Conservation (phyloP, 2,888 invertebrate species). For the Eudemis profundana region DNA sequence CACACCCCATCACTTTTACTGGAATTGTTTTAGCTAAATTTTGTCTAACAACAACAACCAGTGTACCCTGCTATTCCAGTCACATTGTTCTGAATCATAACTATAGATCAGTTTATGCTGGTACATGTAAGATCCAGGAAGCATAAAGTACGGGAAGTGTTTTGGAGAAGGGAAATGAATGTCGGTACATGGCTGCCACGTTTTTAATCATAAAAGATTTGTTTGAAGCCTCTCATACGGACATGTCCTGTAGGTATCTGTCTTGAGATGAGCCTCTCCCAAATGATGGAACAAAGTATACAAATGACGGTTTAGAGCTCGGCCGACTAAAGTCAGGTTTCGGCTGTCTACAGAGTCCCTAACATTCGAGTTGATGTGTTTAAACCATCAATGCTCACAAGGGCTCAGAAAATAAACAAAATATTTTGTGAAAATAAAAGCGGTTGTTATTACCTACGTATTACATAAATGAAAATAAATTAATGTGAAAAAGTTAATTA, state of each 20-base stretch:
- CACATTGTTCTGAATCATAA: background rate
- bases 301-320: too few relatives aligned
- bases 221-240: too few relatives aligned
- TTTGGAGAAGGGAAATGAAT: conserved; percentile 48
- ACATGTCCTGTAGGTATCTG: too few relatives aligned
- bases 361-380: too few relatives aligned
- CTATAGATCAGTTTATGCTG: conserved; percentile 18
- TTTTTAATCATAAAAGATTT: background rate
- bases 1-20: conserved; percentile 25
- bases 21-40: too few relatives aligned
- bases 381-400: too few relatives aligned
- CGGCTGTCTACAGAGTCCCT: too few relatives aligned
- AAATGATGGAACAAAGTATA: too few relatives aligned
- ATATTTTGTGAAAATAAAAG: background rate
- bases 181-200: conserved; percentile 16
- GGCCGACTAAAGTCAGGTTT: too few relatives aligned
- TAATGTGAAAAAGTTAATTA: conserved; percentile 19
- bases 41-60: too few relatives aligned
- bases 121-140: conserved; percentile 44
- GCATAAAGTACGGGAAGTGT: conserved; percentile 47
- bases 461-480: background rate
- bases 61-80: background rate
- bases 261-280: too few relatives aligned
- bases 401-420: too few relatives aligned
- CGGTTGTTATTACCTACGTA: background rate